These are phyloP conservation scores for Drosophila bocki DNA, from an alignment of 1,140 invertebrate genomes.

Conservation along the genomic window DNA sequence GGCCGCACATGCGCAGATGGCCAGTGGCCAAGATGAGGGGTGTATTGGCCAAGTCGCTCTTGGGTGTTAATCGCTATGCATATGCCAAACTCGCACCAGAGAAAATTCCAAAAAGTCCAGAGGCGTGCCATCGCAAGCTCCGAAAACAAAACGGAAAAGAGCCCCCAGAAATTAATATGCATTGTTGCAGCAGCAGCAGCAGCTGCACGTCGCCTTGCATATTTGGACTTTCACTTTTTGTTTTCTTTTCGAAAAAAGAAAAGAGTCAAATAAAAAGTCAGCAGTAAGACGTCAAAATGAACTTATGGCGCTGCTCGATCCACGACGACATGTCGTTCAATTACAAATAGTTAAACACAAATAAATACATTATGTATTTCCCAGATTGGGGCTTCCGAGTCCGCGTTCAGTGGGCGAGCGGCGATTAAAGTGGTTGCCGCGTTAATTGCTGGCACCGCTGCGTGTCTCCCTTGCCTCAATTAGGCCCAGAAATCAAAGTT, in stretches of 20 bases:
- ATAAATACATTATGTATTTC: conserved; percentile 53
- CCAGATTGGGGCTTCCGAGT: conserved; percentile 47
- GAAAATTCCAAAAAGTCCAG: conserved; percentile 47
- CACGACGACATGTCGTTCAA: conserved; percentile 34
- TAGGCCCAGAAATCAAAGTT: conserved; percentile 65
- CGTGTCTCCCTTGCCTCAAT: conserved; percentile 52
- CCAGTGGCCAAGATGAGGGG: conserved; percentile 15
- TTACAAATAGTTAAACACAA: conserved; percentile 49
- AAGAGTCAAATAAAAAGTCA: conserved; percentile 13
- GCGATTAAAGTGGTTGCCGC: conserved; percentile 37
- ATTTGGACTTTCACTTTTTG: conserved; percentile 80
- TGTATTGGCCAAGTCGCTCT: conserved; percentile 34
- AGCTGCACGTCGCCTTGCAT: conserved; percentile 57
- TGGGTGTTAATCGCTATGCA: conserved; percentile 63
- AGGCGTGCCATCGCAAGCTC: conserved; percentile 33
- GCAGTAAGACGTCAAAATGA: conserved; percentile 49
- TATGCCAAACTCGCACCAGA: conserved; percentile 18
- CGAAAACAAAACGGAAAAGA: conserved; percentile 39
- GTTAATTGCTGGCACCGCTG: conserved; percentile 55
- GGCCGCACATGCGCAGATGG: conserved; percentile 36
- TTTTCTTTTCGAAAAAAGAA: conserved; percentile 61
- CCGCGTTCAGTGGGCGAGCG: conserved; percentile 27
- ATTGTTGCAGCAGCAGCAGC: conserved; percentile 70
- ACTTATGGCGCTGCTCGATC: conserved; percentile 21
- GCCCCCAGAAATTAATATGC: conserved; percentile 73